phyloP scores from a whole-genome alignment of 2,113 vertebrate species.

The Poeciliopsis occidentalis region DNA sequence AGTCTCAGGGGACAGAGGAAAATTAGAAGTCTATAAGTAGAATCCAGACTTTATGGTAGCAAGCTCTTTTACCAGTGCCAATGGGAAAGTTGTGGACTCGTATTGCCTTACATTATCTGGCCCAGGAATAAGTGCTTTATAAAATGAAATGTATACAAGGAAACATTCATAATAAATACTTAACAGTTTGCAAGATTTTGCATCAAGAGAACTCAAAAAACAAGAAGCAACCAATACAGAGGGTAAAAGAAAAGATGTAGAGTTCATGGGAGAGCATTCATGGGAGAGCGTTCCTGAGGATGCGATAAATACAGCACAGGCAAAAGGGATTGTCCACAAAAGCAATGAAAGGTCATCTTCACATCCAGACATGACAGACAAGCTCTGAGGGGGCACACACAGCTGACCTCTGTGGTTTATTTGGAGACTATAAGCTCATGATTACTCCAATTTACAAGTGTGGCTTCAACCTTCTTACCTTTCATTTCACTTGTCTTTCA shows the following conservation, averaged over 20 bases:
- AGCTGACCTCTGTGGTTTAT: conserved; percentile 73
- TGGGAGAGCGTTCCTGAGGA: conserved; percentile 4
- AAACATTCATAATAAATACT: conserved; percentile 64
- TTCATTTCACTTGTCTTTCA: conserved; percentile 55
- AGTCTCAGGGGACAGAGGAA: conserved; percentile 42
- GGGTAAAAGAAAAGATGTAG: conserved; percentile 7
- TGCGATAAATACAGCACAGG: conserved; percentile 18
- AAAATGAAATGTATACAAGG: conserved; percentile 55
- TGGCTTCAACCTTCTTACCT: conserved; percentile 55
- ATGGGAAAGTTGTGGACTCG: conserved; percentile 49
- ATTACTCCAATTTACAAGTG: conserved; percentile 73
- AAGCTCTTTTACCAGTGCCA: conserved; percentile 50
- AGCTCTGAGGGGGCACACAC: conserved; percentile 35
- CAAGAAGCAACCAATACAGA: conserved; percentile 22
- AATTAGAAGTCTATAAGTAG: conserved; percentile 32
- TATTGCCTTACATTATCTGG: conserved; percentile 51
- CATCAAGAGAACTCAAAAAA: conserved; percentile 48
- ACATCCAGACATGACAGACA: conserved; percentile 33
- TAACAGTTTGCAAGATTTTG: conserved; percentile 27
- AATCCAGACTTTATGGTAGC: conserved; percentile 43
- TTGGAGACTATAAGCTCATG: conserved; percentile 75
- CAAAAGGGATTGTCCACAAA: conserved; percentile 15
- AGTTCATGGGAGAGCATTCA: background rate
- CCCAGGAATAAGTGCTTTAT: conserved; percentile 41
- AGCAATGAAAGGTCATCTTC: conserved; percentile 27